Evolutionary conservation across 1,140 invertebrate genomes (phyloP).

Genomic region (Diorhabda carinulata): DNA sequence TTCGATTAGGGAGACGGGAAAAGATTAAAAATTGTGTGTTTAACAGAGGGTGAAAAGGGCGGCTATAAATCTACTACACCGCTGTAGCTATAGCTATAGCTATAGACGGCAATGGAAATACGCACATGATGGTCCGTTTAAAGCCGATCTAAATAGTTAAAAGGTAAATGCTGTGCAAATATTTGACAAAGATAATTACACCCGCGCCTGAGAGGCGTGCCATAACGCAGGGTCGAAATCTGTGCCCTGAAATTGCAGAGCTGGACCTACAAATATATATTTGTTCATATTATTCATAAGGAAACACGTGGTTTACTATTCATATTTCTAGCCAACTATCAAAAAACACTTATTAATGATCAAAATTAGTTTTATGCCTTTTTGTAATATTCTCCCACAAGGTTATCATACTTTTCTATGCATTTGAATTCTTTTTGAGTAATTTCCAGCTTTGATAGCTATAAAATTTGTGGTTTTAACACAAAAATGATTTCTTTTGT

Average conservation of each 20-base stretch:
- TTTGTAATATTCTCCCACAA: too few species aligned
- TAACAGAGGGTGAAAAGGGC: slow-evolving; percentile 18
- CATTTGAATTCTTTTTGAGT: too few species aligned
- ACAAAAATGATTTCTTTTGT: too few species aligned
- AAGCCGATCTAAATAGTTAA: slow-evolving; percentile 41
- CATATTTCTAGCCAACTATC: too few species aligned
- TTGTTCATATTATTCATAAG: too few species aligned
- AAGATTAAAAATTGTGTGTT: slow-evolving; percentile 14
- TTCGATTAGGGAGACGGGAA: slow-evolving; percentile 4
- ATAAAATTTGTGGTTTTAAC: too few species aligned
- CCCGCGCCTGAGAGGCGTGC: slow-evolving; percentile 42
- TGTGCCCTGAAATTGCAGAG: neutral
- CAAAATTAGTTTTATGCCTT: too few species aligned
- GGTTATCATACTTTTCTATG: too few species aligned
- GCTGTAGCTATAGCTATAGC: neutral
- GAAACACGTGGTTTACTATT: too few species aligned
- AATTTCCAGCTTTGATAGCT: too few species aligned
- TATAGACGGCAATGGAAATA: slow-evolving; percentile 6
- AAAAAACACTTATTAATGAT: too few species aligned
- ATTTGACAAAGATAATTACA: slow-evolving; percentile 46
- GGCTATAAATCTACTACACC: slow-evolving; percentile 7
- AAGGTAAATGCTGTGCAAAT: slow-evolving; percentile 46
- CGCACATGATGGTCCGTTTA: slow-evolving; percentile 20
- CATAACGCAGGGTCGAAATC: slow-evolving; percentile 4
- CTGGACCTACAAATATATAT: neutral